These are phyloP conservation scores for Dolichoris vasculosae DNA, from an alignment of 1,140 invertebrate genomes.

Conservation along the genomic window DNA sequence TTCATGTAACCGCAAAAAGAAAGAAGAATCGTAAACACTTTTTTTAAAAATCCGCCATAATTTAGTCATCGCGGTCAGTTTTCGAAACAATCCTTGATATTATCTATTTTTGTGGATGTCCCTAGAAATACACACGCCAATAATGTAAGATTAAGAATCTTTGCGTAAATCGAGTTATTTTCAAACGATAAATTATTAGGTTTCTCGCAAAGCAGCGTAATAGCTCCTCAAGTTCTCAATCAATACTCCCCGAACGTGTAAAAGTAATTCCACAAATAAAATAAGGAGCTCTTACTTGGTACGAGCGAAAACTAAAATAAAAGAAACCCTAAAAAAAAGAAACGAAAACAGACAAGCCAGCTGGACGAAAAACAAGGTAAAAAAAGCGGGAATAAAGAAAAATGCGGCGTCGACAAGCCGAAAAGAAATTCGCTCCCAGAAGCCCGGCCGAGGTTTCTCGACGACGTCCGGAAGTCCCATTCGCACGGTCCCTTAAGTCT, in stretches of 20 bases:
- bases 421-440: slow-evolving; percentile 51
- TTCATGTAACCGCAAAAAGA: background rate
- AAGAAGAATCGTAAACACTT: background rate
- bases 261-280: background rate
- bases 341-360: background rate
- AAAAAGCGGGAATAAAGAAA: background rate
- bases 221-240: background rate
- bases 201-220: background rate
- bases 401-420: slow-evolving; percentile 28
- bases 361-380: background rate
- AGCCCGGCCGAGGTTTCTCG: slow-evolving; percentile 14
- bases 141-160: too few species aligned
- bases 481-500: slow-evolving; percentile 47
- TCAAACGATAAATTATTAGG: background rate
- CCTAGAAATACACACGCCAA: too few species aligned
- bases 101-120: too few species aligned
- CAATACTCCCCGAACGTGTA: background rate
- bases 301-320: background rate
- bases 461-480: slow-evolving; percentile 51
- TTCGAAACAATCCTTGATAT: too few species aligned
- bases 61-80: background rate
- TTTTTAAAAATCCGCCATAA: background rate
- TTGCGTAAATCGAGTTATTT: too few species aligned
- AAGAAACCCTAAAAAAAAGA: slow-evolving; percentile 43
- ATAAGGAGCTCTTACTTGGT: background rate